Percentiles rank a stretch among this genome's conserved stretches.
These are phyloP conservation scores for Bos javanicus DNA, from an alignment of 2,113 vertebrate species.

Conservation along the genomic window DNA sequence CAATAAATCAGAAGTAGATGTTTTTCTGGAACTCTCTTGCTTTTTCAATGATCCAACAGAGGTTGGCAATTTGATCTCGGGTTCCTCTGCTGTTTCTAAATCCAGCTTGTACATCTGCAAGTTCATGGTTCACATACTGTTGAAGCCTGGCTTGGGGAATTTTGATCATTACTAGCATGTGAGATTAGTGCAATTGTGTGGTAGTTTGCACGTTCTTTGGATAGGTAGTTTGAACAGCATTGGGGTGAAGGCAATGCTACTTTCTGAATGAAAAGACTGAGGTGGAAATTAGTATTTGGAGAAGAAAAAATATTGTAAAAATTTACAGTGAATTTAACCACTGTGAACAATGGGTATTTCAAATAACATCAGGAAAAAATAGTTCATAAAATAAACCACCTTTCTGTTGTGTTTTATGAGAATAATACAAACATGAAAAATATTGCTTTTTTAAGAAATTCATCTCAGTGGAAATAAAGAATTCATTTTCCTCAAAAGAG, in stretches of 20 bases:
- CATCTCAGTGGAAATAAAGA: background rate
- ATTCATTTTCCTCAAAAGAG: background rate
- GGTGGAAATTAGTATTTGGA: background rate
- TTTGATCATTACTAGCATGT: background rate
- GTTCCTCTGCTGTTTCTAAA: background rate
- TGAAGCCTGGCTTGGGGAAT: background rate
- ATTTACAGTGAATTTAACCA: background rate
- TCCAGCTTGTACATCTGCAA: background rate
- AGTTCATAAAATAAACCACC: background rate
- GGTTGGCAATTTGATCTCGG: background rate
- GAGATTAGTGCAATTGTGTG: background rate
- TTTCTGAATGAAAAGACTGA: background rate
- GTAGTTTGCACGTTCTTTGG: background rate
- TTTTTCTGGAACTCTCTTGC: background rate
- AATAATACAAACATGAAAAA: background rate
- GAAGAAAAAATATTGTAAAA: background rate
- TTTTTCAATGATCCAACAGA: background rate
- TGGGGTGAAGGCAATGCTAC: background rate
- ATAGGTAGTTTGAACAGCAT: background rate
- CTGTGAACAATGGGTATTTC: background rate
- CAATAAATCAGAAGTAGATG: background rate
- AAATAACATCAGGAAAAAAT: background rate
- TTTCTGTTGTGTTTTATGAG: background rate
- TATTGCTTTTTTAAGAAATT: background rate
- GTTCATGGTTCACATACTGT: background rate